Conservation (phyloP, 2,888 invertebrate genomes). For the Clostera curtula region DNA sequence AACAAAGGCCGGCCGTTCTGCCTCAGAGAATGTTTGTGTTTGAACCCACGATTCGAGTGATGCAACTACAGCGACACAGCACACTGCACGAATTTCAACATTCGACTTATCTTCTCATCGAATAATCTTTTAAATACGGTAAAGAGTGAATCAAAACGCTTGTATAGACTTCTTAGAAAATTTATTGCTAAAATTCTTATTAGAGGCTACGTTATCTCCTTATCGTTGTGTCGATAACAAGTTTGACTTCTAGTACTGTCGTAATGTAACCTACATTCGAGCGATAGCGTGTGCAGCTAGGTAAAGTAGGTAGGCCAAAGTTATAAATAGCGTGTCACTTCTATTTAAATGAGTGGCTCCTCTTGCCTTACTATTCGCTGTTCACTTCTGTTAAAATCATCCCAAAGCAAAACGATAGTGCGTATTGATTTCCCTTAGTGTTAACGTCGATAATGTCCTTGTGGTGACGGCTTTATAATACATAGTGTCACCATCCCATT, state of each 20-base stretch:
- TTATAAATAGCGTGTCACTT: slow-evolving; percentile 51
- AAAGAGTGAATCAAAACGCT: slow-evolving; percentile 21
- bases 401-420: no score
- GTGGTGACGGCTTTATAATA: no score
- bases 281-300: slow-evolving; percentile 30
- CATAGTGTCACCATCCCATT: no score
- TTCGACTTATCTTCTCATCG: slow-evolving; percentile 39
- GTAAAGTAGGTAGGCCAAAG: slow-evolving; percentile 24
- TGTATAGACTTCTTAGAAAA: slow-evolving; percentile 30
- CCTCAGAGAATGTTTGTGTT: slow-evolving; percentile 58
- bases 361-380: no score
- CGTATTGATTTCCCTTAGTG: no score
- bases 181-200: slow-evolving; percentile 29
- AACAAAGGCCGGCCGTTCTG: slow-evolving; percentile 65
- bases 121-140: slow-evolving; percentile 28
- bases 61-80: slow-evolving; percentile 50
- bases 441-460: no score
- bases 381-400: no score
- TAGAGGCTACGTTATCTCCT: slow-evolving; percentile 42
- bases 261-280: slow-evolving; percentile 58
- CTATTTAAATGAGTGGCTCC: slow-evolving; percentile 29
- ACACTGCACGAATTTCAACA: slow-evolving; percentile 55
- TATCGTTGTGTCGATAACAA: slow-evolving; percentile 60
- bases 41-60: slow-evolving; percentile 33
- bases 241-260: slow-evolving; percentile 21